Evolutionary conservation across 1,140 invertebrate genomes (phyloP).

Genomic region (Brachionus calyciflorus): DNA sequence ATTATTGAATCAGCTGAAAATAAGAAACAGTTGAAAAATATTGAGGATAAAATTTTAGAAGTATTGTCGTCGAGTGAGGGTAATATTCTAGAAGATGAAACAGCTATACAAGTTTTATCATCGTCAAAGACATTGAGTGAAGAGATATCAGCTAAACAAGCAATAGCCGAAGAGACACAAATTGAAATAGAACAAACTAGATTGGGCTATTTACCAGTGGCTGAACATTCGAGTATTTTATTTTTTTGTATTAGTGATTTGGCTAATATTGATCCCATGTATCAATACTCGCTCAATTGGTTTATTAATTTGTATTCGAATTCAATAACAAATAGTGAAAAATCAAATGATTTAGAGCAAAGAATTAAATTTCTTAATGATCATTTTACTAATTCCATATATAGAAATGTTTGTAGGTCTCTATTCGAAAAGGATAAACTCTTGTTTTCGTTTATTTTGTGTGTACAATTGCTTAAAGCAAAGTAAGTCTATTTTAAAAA

Average conservation of each 20-base stretch:
- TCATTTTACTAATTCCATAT: constrained; percentile 85
- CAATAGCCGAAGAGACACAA: constrained; percentile 74
- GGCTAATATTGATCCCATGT: constrained; percentile 67
- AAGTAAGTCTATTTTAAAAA: constrained; percentile 48
- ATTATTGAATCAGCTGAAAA: constrained; percentile 61
- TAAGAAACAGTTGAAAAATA: constrained; percentile 78
- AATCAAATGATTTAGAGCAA: constrained; percentile 72
- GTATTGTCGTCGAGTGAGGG: constrained; percentile 73
- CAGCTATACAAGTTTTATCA: constrained; percentile 84
- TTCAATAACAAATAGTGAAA: constrained; percentile 86
- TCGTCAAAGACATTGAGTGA: constrained; percentile 75
- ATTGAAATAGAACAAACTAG: constrained; percentile 67
- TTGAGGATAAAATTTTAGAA: constrained; percentile 87
- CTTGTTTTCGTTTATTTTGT: constrained; percentile 48
- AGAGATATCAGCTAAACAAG: constrained; percentile 67
- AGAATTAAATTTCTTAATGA: constrained; percentile 72
- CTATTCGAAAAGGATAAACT: constrained; percentile 87
- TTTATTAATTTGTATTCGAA: constrained; percentile 71
- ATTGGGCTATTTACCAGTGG: constrained; percentile 54
- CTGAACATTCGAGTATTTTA: constrained; percentile 40
- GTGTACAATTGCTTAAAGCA: constrained; percentile 50
- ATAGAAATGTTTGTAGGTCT: constrained; percentile 85
- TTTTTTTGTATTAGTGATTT: constrained; percentile 46
- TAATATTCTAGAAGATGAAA: constrained; percentile 93
- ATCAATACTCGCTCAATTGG: constrained; percentile 93